These are phyloP conservation scores for Oxytorus armatus DNA, from an alignment of 2,888 invertebrate species.

Conservation along the genomic window DNA sequence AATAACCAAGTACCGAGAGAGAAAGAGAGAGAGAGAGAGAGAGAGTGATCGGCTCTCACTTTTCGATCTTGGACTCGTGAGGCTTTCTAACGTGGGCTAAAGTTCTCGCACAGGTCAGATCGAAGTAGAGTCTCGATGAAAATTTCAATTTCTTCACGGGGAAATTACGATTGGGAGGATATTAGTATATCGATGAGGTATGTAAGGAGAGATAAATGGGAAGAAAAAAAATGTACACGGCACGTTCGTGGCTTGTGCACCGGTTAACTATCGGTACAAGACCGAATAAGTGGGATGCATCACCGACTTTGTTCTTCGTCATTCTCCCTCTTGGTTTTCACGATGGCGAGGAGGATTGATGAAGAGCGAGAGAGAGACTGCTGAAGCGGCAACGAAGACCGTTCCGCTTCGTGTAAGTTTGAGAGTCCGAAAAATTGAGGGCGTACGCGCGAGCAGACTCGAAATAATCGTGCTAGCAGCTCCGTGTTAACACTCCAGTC, in stretches of 20 bases:
- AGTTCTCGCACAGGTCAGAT: conserved; percentile 14
- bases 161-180: not conserved
- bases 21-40: conserved; percentile 27
- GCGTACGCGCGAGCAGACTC: conserved; percentile 25
- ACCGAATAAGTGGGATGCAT: conserved; percentile 67
- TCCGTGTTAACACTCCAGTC: not conserved
- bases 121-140: conserved; percentile 22
- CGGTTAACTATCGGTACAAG: conserved; percentile 63
- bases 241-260: conserved; percentile 59
- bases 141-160: conserved; percentile 9
- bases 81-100: conserved; percentile 30
- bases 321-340: not conserved
- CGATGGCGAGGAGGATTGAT: conserved; percentile 11
- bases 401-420: conserved; percentile 61
- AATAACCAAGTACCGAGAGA: conserved; percentile 65
- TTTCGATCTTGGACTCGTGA: not conserved
- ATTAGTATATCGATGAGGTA: not conserved
- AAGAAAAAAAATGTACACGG: conserved; percentile 23
- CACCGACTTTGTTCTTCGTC: conserved; percentile 61
- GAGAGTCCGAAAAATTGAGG: conserved; percentile 42
- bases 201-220: conserved; percentile 17
- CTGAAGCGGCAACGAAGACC: conserved; percentile 66
- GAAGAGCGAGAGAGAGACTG: conserved; percentile 55
- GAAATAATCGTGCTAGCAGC: conserved; percentile 35
- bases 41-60: conserved; percentile 19